Conservation (phyloP, 2,797 vertebrate genomes). For the Myotis daubentonii region DNA sequence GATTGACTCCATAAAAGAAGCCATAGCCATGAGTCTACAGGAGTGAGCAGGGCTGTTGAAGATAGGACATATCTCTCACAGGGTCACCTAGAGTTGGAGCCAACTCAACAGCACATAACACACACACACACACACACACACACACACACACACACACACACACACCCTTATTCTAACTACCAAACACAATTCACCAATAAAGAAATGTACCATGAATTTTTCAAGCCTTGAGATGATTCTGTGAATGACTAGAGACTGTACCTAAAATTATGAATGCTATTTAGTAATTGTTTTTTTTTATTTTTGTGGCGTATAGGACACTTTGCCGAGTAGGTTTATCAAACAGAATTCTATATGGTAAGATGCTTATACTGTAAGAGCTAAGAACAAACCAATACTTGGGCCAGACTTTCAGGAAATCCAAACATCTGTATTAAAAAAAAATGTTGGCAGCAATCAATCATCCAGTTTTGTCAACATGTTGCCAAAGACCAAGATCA, state of each 20-base stretch:
- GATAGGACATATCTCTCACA: background rate
- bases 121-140: background rate
- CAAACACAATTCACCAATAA: background rate
- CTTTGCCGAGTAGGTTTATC: conserved; percentile 15
- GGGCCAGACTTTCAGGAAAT: conserved; percentile 9
- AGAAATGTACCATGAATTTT: background rate
- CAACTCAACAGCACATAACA: background rate
- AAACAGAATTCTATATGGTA: background rate
- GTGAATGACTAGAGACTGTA: background rate
- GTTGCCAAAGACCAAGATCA: conserved; percentile 21
- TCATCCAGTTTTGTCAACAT: conserved; percentile 46
- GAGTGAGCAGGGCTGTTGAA: background rate
- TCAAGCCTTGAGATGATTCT: background rate
- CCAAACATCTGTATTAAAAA: conserved; percentile 52
- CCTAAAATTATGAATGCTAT: background rate
- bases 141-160: background rate
- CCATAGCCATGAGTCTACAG: background rate
- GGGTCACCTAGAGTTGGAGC: background rate
- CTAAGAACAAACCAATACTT: conserved; percentile 34
- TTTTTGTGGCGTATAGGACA: background rate
- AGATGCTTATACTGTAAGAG: background rate
- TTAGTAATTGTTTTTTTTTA: background rate
- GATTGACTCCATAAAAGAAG: background rate
- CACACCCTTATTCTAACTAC: background rate
- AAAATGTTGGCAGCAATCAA: background rate